phyloP scores from a whole-genome alignment of 2,888 invertebrate genomes.

The Drosophila leonis region DNA sequence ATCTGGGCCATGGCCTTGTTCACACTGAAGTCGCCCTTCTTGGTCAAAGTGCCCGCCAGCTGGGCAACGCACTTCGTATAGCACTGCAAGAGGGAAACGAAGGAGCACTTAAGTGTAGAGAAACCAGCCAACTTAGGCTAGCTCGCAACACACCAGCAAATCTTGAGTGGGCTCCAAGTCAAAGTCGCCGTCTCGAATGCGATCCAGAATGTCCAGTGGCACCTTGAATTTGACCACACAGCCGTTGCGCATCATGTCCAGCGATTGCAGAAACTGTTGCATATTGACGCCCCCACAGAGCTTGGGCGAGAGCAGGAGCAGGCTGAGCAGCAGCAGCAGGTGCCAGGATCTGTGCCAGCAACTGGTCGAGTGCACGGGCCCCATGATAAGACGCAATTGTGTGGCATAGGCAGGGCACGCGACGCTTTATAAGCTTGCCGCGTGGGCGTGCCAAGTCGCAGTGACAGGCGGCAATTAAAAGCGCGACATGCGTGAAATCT shows the following conservation, averaged over 20 bases:
- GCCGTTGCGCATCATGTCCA: constrained; percentile 84
- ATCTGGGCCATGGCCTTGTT: constrained; percentile 81
- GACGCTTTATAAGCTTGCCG: constrained; percentile 47
- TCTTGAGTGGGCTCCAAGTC: constrained; percentile 70
- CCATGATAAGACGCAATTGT: constrained; percentile 44
- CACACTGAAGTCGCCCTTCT: constrained; percentile 82
- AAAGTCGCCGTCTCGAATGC: constrained; percentile 78
- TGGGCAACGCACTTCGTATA: constrained; percentile 83
- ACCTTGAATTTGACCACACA: constrained; percentile 83
- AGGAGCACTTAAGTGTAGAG: not conserved
- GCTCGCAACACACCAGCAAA: constrained; percentile 67
- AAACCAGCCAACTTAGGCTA: not conserved
- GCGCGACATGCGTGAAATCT: constrained; percentile 33
- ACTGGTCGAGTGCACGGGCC: not conserved
- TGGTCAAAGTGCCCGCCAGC: constrained; percentile 82
- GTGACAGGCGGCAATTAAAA: constrained; percentile 44
- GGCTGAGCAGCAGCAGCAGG: constrained; percentile 32
- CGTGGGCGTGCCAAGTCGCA: constrained; percentile 17
- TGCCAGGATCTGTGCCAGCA: constrained; percentile 24
- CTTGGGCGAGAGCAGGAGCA: constrained; percentile 33
- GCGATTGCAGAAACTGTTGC: constrained; percentile 83
- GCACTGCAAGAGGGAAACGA: constrained; percentile 66
- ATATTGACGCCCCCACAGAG: constrained; percentile 53
- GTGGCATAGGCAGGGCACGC: not conserved
- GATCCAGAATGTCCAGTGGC: constrained; percentile 70